A percentile compares a stretch with the other conserved stretches of the same genome.
These are phyloP conservation scores for Parascotia fuliginaria DNA, from an alignment of 2,888 invertebrate genomes.

Conservation along the genomic window DNA sequence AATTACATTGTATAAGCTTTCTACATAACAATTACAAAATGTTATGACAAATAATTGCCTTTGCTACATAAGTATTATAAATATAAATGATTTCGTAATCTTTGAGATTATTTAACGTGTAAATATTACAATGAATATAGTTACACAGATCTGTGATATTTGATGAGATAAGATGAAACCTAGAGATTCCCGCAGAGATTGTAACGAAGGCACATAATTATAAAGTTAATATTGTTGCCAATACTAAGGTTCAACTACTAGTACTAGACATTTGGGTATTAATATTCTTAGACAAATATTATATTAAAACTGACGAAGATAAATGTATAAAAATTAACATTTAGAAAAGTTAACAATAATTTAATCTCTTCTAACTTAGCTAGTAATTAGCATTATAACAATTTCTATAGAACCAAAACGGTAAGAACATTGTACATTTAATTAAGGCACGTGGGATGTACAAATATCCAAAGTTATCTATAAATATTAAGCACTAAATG, in stretches of 20 bases:
- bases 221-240: slow-evolving; percentile 52
- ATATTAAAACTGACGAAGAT: slow-evolving; percentile 52
- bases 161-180: slow-evolving; percentile 43
- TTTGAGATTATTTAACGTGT: slow-evolving; percentile 45
- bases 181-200: slow-evolving; percentile 79
- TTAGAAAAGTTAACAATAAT: slow-evolving; percentile 85
- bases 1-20: slow-evolving; percentile 62
- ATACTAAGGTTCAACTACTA: slow-evolving; percentile 57
- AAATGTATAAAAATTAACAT: slow-evolving; percentile 76
- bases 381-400: slow-evolving; percentile 77
- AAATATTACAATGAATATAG: slow-evolving; percentile 26
- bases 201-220: slow-evolving; percentile 68
- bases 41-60: slow-evolving; percentile 45
- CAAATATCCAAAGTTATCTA: slow-evolving; percentile 62
- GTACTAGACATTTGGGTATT: slow-evolving; percentile 56
- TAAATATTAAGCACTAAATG: slow-evolving; percentile 80
- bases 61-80: slow-evolving; percentile 45
- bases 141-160: slow-evolving; percentile 48
- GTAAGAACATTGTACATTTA: slow-evolving; percentile 78
- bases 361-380: slow-evolving; percentile 83
- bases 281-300: slow-evolving; percentile 44
- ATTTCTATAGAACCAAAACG: slow-evolving; percentile 75
- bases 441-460: slow-evolving; percentile 83
- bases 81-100: slow-evolving; percentile 24
- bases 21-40: slow-evolving; percentile 50